A percentile compares a stretch with the other conserved stretches of the same genome.
These are phyloP conservation scores for Dolomedes plantarius DNA, from an alignment of 2,888 invertebrate genomes.

Conservation along the genomic window DNA sequence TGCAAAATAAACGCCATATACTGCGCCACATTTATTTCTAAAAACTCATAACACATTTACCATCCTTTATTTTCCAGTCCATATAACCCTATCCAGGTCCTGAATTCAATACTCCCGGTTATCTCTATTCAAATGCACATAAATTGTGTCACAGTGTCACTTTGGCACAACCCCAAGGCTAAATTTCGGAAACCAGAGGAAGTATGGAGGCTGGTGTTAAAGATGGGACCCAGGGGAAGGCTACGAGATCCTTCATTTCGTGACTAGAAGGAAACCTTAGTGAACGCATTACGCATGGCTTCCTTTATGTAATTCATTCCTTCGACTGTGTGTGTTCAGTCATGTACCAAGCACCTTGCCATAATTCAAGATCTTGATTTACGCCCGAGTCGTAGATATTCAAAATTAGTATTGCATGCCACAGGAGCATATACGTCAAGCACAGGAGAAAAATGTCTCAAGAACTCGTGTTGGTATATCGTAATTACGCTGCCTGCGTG, in stretches of 20 bases:
- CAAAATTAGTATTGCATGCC: background rate
- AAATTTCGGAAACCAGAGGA: background rate
- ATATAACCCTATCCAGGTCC: slow-evolving; percentile 1
- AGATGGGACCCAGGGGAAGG: slow-evolving; percentile 40
- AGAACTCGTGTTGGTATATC: no score
- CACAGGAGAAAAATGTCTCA: background rate
- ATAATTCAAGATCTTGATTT: no score
- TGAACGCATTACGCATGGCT: background rate
- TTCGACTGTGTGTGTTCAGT: no score
- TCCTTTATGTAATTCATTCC: background rate
- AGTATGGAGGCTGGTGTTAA: background rate
- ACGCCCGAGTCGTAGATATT: no score
- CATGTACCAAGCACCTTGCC: no score
- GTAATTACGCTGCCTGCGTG: no score
- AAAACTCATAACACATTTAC: slow-evolving; percentile 5
- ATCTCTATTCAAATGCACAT: background rate
- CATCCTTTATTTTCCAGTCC: slow-evolving; percentile 9
- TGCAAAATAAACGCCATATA: background rate
- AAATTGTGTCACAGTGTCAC: slow-evolving; percentile 2
- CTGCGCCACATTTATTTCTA: background rate
- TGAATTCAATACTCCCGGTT: slow-evolving; percentile 4
- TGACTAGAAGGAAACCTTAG: background rate
- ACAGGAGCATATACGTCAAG: background rate
- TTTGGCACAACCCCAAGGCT: background rate
- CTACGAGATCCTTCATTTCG: slow-evolving; percentile 11